These are phyloP conservation scores for Sthenelais limicola DNA, from an alignment of 2,888 invertebrate species.

Conservation along the genomic window DNA sequence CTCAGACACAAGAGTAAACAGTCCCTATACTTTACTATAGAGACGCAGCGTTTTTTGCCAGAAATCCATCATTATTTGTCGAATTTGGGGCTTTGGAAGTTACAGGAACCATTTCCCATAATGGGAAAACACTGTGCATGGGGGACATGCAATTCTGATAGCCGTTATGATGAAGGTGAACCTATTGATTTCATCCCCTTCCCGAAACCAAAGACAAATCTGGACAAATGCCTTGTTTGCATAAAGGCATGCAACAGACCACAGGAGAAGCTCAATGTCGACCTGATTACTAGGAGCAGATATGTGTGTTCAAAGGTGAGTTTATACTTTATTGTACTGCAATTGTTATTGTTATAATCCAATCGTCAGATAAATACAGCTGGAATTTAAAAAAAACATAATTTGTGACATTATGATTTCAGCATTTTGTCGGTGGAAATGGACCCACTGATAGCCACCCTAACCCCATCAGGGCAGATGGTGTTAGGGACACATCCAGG, in stretches of 20 bases:
- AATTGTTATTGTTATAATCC: not conserved
- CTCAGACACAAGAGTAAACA: too few relatives aligned
- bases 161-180: not conserved
- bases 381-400: not conserved
- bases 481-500: not conserved
- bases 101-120: too few relatives aligned
- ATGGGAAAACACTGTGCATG: not conserved
- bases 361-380: too few relatives aligned
- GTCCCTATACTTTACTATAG: too few relatives aligned
- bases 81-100: too few relatives aligned
- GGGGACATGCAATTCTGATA: not conserved
- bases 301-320: not conserved
- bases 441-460: not conserved
- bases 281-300: not conserved
- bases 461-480: not conserved
- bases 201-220: not conserved
- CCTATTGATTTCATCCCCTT: not conserved
- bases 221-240: not conserved
- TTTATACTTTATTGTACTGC: not conserved
- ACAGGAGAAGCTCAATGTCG: not conserved
- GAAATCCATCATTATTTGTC: too few relatives aligned
- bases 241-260: not conserved
- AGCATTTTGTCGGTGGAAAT: not conserved
- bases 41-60: too few relatives aligned
- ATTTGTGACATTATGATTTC: not conserved